Evolutionary conservation across 1,140 invertebrate genomes (phyloP).

Genomic region (Coelopa frigida): DNA sequence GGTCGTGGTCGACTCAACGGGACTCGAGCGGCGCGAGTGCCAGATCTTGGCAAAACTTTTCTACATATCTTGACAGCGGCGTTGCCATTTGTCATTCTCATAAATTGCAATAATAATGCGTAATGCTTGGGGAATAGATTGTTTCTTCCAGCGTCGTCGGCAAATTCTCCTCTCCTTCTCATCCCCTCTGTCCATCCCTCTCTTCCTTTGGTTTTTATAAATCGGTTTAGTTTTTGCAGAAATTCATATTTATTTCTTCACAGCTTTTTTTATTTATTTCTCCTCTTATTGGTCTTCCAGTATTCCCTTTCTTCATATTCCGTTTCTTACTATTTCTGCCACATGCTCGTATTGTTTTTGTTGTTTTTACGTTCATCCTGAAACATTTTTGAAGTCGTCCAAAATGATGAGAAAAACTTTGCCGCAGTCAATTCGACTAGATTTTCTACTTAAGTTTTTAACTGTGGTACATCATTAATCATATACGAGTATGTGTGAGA

Average conservation of each 20-base stretch:
- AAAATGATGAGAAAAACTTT: not conserved
- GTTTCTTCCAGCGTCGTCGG: too few relatives aligned
- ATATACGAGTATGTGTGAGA: too few relatives aligned
- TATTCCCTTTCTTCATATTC: not conserved
- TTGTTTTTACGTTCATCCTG: not conserved
- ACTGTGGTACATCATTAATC: not conserved
- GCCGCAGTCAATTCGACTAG: not conserved
- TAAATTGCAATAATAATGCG: not conserved
- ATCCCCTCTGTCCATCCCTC: too few relatives aligned
- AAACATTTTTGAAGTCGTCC: not conserved
- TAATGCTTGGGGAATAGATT: too few relatives aligned
- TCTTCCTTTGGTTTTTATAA: too few relatives aligned
- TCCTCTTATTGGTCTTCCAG: not conserved
- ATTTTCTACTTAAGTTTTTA: not conserved
- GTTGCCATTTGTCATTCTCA: not conserved
- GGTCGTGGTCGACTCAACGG: too few relatives aligned
- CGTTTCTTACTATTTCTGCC: not conserved
- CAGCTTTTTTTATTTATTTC: not conserved
- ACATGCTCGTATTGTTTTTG: not conserved
- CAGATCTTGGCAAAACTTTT: not conserved
- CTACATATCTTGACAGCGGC: not conserved
- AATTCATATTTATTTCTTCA: not conserved
- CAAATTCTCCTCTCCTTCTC: too few relatives aligned
- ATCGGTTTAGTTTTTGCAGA: not conserved
- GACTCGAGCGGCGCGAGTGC: not conserved